A percentile compares a stretch with the other conserved stretches of the same genome.
Conservation (phyloP, 1,140 invertebrate species). For the Drosophila watanabei region DNA sequence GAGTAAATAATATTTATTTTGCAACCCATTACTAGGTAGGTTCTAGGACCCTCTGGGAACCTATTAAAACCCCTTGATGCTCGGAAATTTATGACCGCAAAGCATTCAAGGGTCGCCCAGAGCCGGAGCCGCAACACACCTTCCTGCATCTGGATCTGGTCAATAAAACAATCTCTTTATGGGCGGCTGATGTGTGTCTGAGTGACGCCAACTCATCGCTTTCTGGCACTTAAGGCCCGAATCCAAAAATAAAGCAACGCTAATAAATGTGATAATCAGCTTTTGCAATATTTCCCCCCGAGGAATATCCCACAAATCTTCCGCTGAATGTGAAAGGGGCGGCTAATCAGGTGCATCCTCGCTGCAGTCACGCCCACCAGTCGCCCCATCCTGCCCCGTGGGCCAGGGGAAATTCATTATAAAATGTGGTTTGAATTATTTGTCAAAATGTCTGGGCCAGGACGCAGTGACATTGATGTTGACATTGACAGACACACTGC, state of each 20-base stretch:
- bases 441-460: slow-evolving; percentile 65
- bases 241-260: slow-evolving; percentile 74
- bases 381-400: slow-evolving; percentile 1
- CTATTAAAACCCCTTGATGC: neutral
- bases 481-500: slow-evolving; percentile 71
- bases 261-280: slow-evolving; percentile 70
- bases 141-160: slow-evolving; percentile 34
- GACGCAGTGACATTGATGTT: slow-evolving; percentile 72
- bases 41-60: neutral
- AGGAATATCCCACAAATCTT: slow-evolving; percentile 66
- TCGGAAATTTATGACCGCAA: slow-evolving; percentile 56
- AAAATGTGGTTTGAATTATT: slow-evolving; percentile 79
- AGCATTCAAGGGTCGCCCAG: slow-evolving; percentile 41
- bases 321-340: slow-evolving; percentile 1
- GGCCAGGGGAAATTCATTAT: slow-evolving; percentile 68
- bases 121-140: slow-evolving; percentile 48
- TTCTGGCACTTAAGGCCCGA: slow-evolving; percentile 61
- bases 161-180: slow-evolving; percentile 75
- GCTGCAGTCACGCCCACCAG: slow-evolving; percentile 15
- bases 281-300: slow-evolving; percentile 21
- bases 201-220: slow-evolving; percentile 60
- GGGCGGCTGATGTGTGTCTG: slow-evolving; percentile 46
- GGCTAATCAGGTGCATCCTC: slow-evolving; percentile 48
- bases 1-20: neutral
- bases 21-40: neutral